A percentile compares a stretch with the other conserved stretches of the same genome.
Conservation (phyloP, 2,113 vertebrate species). For the Eulemur rufifrons region DNA sequence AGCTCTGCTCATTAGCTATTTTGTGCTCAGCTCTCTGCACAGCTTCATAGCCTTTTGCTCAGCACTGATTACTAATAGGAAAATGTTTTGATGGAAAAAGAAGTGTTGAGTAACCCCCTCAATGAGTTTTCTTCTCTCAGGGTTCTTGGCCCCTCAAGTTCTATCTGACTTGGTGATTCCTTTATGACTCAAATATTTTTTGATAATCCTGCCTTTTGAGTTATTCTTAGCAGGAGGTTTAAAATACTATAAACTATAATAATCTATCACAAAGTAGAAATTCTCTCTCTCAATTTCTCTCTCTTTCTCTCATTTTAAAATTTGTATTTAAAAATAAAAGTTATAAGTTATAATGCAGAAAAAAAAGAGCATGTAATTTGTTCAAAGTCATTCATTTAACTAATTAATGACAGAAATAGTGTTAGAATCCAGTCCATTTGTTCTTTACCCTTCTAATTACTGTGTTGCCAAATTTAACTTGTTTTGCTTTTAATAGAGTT, state of each 20-base stretch:
- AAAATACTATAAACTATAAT: not conserved
- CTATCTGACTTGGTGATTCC: not conserved
- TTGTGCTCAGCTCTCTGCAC: not conserved
- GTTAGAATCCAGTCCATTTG: not conserved
- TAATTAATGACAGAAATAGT: slow-evolving; percentile 3
- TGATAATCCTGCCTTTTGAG: not conserved
- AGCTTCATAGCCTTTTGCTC: not conserved
- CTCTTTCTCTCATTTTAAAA: not conserved
- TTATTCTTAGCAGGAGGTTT: not conserved
- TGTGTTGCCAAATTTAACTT: slow-evolving; percentile 30
- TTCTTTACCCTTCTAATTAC: slow-evolving; percentile 20
- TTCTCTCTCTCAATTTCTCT: not conserved
- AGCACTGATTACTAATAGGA: not conserved
- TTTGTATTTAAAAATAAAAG: not conserved
- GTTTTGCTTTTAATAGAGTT: slow-evolving; percentile 34
- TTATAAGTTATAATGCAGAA: not conserved
- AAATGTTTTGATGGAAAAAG: not conserved
- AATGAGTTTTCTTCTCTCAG: not conserved
- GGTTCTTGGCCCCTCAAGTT: not conserved
- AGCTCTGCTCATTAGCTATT: not conserved
- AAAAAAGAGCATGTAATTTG: not conserved
- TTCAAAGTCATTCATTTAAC: not conserved
- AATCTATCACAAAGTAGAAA: not conserved
- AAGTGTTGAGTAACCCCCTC: not conserved
- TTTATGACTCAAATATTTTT: not conserved